Evolutionary conservation across 1,140 invertebrate genomes (phyloP), one percentile per base, ranked within the genome.

Genomic region (Drusus annulatus): DNA sequence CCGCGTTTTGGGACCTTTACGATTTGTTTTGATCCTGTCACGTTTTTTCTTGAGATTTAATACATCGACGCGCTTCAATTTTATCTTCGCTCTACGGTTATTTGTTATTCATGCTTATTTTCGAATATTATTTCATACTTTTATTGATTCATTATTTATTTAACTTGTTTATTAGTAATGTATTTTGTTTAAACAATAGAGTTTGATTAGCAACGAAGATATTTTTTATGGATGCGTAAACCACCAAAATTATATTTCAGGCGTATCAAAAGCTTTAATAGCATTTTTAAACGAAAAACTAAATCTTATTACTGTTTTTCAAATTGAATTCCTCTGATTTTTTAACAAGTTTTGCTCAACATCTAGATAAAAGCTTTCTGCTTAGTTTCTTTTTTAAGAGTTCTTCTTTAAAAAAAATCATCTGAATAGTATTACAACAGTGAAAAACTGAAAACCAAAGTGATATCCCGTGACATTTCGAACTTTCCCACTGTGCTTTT

Each of bases 1-100:
- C 62, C 62, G 62, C 62, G 23, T 3, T 21, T 60, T 23, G 62
- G 25, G 15, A 13, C 62, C 62, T 25, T 69, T 45, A 69, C 69
- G 69, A 28, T 54, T 74, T 56, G 69, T 74, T 56, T 8, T 52
- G 50, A 28, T 74, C 25, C 50, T 31, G 13, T 25, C 62, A 13
- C n/a, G 3, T 17, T n/a, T 56, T 54, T 56, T 56, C 1, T 21
- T n/a, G 54, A n/a, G 3, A 56, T 17, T 3, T 56, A 1, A 56
- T 7, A 56, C 54, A 19, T 21, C 5, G 54, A 7, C 5, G n/a
- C 7, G 7, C 19, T 21, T 17, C 10, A 6, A 56, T 56, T n/a
- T 56, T 17, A n/a, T 17, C 54, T n/a, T 56, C 54, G n/a, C 54
- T n/a, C 54, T 56, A 5, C 19, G 10, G n/a, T 56, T 6, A 56